Conservation (phyloP, 2,797 vertebrate genomes). For the Fistularia tabacaria region DNA sequence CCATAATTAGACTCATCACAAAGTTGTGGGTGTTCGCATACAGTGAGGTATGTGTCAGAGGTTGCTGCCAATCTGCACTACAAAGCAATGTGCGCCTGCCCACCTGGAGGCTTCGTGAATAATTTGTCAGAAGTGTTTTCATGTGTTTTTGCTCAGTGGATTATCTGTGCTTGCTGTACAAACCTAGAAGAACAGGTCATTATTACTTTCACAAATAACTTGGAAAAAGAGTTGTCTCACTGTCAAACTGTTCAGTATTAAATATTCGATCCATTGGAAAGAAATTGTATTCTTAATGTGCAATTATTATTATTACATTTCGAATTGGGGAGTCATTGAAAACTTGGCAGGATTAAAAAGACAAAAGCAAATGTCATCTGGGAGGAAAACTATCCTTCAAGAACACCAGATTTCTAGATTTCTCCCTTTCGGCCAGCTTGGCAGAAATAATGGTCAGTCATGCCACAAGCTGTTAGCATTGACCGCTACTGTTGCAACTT, state of each 20-base stretch:
- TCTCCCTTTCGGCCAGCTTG: conserved; percentile 46
- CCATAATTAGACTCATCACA: conserved; percentile 7
- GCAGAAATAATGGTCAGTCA: conserved; percentile 40
- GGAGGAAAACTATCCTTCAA: conserved; percentile 32
- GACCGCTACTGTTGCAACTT: conserved; percentile 32
- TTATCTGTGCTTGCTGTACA: conserved; percentile 8
- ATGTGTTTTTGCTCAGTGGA: conserved; percentile 34
- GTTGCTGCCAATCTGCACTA: conserved; percentile 32
- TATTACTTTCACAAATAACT: too few species aligned
- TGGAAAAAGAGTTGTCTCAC: too few species aligned
- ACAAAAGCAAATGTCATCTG: conserved; percentile 17
- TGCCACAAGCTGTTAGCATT: conserved; percentile 53
- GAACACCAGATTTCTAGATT: conserved; percentile 54
- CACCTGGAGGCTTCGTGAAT: conserved; percentile 42
- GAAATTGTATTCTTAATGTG: too few species aligned
- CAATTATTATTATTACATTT: too few species aligned
- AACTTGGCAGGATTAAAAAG: too few species aligned
- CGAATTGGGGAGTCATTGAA: too few species aligned
- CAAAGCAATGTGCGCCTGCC: conserved; percentile 23
- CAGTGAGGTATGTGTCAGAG: background rate
- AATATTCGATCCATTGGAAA: too few species aligned
- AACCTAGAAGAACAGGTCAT: background rate
- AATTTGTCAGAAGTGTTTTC: conserved; percentile 37
- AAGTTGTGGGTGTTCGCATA: conserved; percentile 5
- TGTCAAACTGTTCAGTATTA: too few species aligned